Evolutionary conservation across 2,888 invertebrate species (phyloP), one percentile per base, ranked within the genome.

Genomic region (Eupelmus urozonus): DNA sequence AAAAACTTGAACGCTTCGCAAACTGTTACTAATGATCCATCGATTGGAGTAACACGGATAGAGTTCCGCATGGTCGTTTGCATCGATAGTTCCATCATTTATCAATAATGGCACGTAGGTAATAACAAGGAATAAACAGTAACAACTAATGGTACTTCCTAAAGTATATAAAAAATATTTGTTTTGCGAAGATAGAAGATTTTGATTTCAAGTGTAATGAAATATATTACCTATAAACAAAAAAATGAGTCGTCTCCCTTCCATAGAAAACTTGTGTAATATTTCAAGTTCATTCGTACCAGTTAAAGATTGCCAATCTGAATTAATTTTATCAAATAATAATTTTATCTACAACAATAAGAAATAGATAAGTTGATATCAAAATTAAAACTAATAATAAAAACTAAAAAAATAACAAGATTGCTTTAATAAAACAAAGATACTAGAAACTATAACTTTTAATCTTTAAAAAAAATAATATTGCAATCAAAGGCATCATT

Each of bases 41-140:
- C 34, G 27, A 59, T 55, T 42, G 1, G 69, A 60, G 25, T 76
- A 76, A 25, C 60, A 76, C 4, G 67, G 67, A 29, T 55, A 69
- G 4, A 69, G 34, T 16, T 42, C 20, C 0, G 51, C 42, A 18
- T 62, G 16, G 16, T 67, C 45, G 9, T 23, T 11, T 1, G 0
- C 4, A n/a, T n/a, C 5, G n/a, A n/a, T n/a, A 0, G 34, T 18
- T 60, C 29, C 29, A 11, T 62, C 51, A 1, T 11, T 11, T 9
- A n/a, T n/a, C n/a, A 69, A 3, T 4, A 69, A n/a, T 0, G 66
- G 60, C 2, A 45, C 1, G 20, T 53, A 75, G 16, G 49, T 59
- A 3, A 74, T 0, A 13, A 25, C 5, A n/a, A 45, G 0, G 16
- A 49, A 66, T 0, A 20, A 2, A 2, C 13, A n/a, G 29, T 51